Percentiles rank a stretch among this genome's conserved stretches.
Conservation (phyloP, 2,113 vertebrate species). For the Balaeniceps rex region DNA sequence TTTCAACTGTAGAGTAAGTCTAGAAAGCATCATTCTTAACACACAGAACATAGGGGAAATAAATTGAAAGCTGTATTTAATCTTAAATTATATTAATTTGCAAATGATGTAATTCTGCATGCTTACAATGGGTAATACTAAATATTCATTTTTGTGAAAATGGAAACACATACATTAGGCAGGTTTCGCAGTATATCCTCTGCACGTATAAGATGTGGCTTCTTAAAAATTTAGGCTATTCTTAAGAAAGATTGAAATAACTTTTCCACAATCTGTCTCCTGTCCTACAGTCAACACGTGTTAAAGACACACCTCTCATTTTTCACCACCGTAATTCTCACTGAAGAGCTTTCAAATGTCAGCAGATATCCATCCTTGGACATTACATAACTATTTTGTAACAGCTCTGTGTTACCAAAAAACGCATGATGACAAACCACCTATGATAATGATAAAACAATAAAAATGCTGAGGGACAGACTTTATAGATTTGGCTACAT, state of each 20-base stretch:
- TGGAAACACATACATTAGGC: not conserved
- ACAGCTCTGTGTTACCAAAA: not conserved
- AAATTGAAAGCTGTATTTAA: not conserved
- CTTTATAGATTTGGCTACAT: not conserved
- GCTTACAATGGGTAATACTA: not conserved
- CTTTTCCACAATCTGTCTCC: conserved; percentile 37
- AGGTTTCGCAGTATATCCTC: not conserved
- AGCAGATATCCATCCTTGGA: conserved; percentile 32
- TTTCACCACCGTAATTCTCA: conserved; percentile 39
- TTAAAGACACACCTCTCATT: conserved; percentile 27
- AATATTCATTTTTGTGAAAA: not conserved
- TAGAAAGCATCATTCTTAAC: not conserved
- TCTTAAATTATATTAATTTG: not conserved
- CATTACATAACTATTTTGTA: conserved; percentile 59
- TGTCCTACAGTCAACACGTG: conserved; percentile 25
- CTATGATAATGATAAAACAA: not conserved
- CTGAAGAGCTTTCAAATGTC: conserved; percentile 51
- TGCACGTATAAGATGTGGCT: not conserved
- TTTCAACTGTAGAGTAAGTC: not conserved
- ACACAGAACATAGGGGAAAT: not conserved
- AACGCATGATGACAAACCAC: not conserved
- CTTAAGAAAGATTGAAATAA: conserved; percentile 35
- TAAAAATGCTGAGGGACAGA: not conserved
- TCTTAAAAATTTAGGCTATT: not conserved
- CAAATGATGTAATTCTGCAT: not conserved